Base-by-base conservation (phyloP, 1,140 invertebrate species). In the Leptinotarsa texana region DNA sequence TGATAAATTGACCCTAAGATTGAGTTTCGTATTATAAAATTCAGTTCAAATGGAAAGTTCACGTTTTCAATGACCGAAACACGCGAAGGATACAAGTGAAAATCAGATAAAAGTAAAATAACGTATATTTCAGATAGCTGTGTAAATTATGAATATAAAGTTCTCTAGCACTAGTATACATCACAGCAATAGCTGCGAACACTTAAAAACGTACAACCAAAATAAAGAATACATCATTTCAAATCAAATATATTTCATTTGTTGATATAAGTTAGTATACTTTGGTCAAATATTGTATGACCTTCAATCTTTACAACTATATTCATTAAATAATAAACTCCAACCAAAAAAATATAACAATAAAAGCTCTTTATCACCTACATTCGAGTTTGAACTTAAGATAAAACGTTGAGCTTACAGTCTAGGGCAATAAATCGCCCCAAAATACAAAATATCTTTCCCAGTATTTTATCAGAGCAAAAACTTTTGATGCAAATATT, bases 241-340 rank as follows among this genome's bases (percentile, higher is more conserved):
- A 22, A 75, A 74, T 74, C 74, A 73, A 77, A 77, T 75, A 79
- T 72, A 77, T 70, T 78, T 75, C 72, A 79, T 80, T 77, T 76
- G 71, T 74, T 76, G 73, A 79, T 73, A 75, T 75, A 73, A 80
- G 80, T 82, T 81, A 80, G 78, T 81, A 81, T 82, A 82, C 78
- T 82, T 80, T 81, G 79, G 80, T 77, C 77, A 81, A 78, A 79
- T 75, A 69, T 75, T 74, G 70, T 76, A 69, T 62, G 62, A 73
- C 68, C 72, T 78, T 77, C 72, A 74, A 42, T 42, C 33, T 42
- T 42, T 11, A 42, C 33, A 42, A 42, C 33, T 42, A 42, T 42
- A 42, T 42, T 42, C 65, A 75, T 72, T 77, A 73, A 68, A 63
- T 68, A 76, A 75, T 78, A 75, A 79, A 78, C 74, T 78, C 72